Base-by-base conservation (phyloP, 2,113 vertebrate genomes). In the Thermophis baileyi region DNA sequence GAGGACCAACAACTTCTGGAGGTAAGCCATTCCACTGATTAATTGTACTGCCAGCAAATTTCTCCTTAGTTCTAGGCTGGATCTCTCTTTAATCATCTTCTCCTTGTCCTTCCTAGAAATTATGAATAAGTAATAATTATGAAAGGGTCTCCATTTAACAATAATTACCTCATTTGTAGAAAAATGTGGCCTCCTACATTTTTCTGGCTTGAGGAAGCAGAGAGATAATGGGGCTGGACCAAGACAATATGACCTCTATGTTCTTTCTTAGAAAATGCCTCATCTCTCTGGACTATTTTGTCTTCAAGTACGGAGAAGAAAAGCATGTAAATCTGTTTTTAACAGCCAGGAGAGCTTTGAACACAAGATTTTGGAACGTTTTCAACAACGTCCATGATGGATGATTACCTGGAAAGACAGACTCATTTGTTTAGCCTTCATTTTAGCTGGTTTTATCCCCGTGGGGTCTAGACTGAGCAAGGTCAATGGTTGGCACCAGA, bases 281-380 rank as follows among this genome's bases (percentile, higher is more conserved):
- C 60, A 89, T 87, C 94, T 92, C 50, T 22, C 24, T 89, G 85
- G 92, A 92, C 69, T 93, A 85, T 93, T 91, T 92, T 18, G 1
- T n/a, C 18, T 50, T 60, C 92, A 85, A 63, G 60, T 63, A 95
- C 86, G 1, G 49, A 86, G 95, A 91, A 35, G 89, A 87, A 9
- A 30, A 51, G 91, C 93, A 94, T 96, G 88, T 12, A 87, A 25
- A 0, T 91, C 94, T 92, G 93, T 91, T 6, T 89, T 93, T 94
- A 95, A 92, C 90, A 74, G 90, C 7, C 95, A 91, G 81, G 88
- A 91, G 8, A 50, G 69, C 27, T 92, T 93, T 94, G 89, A 92
- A 94, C 93, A 47, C 9, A 35, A 88, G 69, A 93, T 94, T 47
- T 51, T 1, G 0, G 11, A 51, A 46, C 11, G 90, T 90, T 30